A percentile compares a stretch with the other conserved stretches of the same genome.
Evolutionary conservation across 2,113 vertebrate species (phyloP).

Genomic region (Lycaon pictus): DNA sequence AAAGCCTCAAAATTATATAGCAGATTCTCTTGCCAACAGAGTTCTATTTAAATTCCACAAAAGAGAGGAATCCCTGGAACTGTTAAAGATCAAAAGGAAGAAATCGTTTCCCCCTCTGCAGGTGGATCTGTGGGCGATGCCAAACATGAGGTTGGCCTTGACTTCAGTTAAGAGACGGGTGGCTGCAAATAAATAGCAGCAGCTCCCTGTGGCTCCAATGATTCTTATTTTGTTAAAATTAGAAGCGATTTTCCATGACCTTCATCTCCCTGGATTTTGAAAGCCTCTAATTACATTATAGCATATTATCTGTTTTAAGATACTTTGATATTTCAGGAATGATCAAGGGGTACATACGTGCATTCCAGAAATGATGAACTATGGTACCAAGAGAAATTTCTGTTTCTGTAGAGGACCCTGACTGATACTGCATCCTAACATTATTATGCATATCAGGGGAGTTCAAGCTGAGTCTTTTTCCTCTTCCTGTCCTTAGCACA

Average conservation of each 20-base stretch:
- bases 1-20: neutral
- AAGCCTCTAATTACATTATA: neutral
- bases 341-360: neutral
- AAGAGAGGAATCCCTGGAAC: neutral
- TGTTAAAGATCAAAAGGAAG: neutral
- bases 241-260: neutral
- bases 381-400: neutral
- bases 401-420: neutral
- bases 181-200: neutral
- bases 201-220: neutral
- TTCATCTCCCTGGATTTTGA: neutral
- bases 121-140: accelerated
- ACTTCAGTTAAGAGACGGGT: neutral
- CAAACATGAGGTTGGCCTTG: neutral
- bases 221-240: neutral
- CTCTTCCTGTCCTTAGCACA: neutral
- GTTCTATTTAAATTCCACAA: neutral
- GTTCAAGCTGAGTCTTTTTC: neutral
- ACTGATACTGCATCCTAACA: neutral
- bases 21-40: neutral
- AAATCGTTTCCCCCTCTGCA: neutral
- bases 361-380: neutral
- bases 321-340: neutral
- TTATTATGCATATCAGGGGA: neutral
- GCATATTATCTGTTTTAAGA: neutral